Evolutionary conservation across 2,888 invertebrate species (phyloP).

Genomic region (Sipha maydis): DNA sequence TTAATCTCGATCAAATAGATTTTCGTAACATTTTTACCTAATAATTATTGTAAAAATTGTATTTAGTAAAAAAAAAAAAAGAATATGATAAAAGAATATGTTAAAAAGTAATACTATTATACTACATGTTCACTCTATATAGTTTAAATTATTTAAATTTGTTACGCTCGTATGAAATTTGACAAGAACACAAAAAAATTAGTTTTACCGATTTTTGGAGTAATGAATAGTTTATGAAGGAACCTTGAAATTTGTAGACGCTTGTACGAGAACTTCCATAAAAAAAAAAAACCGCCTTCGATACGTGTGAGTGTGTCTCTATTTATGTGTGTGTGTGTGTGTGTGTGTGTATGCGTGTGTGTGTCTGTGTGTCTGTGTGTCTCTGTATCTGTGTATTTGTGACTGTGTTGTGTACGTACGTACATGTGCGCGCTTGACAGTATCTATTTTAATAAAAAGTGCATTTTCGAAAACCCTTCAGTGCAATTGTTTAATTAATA

Average conservation of each 20-base stretch:
- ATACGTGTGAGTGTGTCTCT: background rate
- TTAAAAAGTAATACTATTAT: background rate
- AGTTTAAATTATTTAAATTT: slow-evolving; percentile 35
- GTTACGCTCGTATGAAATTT: slow-evolving; percentile 24
- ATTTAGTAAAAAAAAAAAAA: background rate
- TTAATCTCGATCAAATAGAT: background rate
- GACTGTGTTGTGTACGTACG: too few relatives aligned
- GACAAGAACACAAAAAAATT: slow-evolving; percentile 36
- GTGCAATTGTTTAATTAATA: background rate
- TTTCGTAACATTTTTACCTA: background rate
- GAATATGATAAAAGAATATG: background rate
- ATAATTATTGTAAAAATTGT: background rate
- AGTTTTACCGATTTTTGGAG: slow-evolving; percentile 12
- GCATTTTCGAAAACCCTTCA: background rate
- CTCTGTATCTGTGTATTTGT: too few relatives aligned
- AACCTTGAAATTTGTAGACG: background rate
- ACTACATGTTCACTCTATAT: background rate
- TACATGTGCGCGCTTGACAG: too few relatives aligned
- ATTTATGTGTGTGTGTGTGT: background rate
- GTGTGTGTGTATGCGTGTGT: background rate
- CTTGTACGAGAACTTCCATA: background rate
- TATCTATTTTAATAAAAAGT: background rate
- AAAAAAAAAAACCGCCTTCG: slow-evolving; percentile 1
- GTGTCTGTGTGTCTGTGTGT: too few relatives aligned
- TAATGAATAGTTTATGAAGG: background rate